Conservation (phyloP, 2,888 invertebrate genomes). For the Trichogramma dendrolimi region DNA sequence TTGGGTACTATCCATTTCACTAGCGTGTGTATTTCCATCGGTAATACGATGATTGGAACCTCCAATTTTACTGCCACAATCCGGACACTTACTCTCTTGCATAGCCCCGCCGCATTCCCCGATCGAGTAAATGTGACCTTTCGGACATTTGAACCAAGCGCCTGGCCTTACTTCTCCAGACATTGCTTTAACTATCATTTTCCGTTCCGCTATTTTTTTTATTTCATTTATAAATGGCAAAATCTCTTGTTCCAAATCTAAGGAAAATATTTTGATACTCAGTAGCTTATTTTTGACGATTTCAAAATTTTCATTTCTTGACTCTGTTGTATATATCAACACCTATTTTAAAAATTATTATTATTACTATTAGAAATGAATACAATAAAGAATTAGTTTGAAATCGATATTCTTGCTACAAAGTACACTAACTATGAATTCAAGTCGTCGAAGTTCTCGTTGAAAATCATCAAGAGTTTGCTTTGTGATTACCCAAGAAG, state of each 20-base stretch:
- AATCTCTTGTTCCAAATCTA: not conserved
- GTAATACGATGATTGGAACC: not conserved
- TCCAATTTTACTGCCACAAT: slow-evolving; percentile 2
- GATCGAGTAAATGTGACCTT: slow-evolving; percentile 9
- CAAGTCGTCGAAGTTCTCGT: slow-evolving; percentile 2
- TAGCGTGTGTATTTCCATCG: not conserved
- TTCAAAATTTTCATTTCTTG: not conserved
- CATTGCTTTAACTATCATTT: slow-evolving; percentile 13
- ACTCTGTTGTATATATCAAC: not conserved
- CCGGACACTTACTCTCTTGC: slow-evolving; percentile 1
- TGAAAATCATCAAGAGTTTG: slow-evolving; percentile 8
- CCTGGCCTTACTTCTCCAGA: not conserved
- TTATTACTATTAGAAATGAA: too few species aligned
- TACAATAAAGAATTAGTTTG: too few species aligned
- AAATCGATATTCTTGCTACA: too few species aligned
- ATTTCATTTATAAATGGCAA: not conserved
- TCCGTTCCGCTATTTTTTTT: not conserved
- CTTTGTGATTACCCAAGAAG: not conserved
- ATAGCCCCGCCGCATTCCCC: slow-evolving; percentile 9
- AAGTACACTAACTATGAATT: slow-evolving; percentile 7
- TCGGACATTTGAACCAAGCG: slow-evolving; percentile 16
- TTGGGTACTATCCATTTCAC: slow-evolving; percentile 8
- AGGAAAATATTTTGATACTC: slow-evolving; percentile 2
- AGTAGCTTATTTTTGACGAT: not conserved
- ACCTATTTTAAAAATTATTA: not conserved